Conservation (phyloP, 2,888 invertebrate genomes). For the Heteromyza rotundicornis region DNA sequence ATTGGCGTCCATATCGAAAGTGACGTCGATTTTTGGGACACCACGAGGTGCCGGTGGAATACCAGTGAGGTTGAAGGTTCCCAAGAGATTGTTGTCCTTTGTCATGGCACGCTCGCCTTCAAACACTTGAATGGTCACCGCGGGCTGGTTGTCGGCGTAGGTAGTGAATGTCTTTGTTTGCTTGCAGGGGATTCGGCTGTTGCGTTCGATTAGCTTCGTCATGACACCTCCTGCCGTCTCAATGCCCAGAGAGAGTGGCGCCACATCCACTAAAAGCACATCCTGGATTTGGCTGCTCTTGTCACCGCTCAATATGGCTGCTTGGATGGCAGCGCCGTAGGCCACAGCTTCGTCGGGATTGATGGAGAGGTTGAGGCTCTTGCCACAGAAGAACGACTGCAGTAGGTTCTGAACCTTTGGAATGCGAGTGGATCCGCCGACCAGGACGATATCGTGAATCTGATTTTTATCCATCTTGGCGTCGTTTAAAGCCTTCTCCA, state of each 20-base stretch:
- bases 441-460: slow-evolving; percentile 81
- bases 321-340: slow-evolving; percentile 77
- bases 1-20: slow-evolving; percentile 84
- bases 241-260: slow-evolving; percentile 74
- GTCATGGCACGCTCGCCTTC: slow-evolving; percentile 88
- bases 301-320: slow-evolving; percentile 73
- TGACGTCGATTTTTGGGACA: slow-evolving; percentile 84
- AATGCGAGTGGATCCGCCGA: slow-evolving; percentile 81
- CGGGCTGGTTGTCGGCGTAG: slow-evolving; percentile 80
- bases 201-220: slow-evolving; percentile 77
- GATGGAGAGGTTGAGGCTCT: slow-evolving; percentile 74
- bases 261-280: slow-evolving; percentile 72
- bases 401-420: slow-evolving; percentile 78
- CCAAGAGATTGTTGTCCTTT: slow-evolving; percentile 90
- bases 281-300: slow-evolving; percentile 77
- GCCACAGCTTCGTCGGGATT: slow-evolving; percentile 84
- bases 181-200: slow-evolving; percentile 74
- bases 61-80: slow-evolving; percentile 93
- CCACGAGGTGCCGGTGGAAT: slow-evolving; percentile 91
- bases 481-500: slow-evolving; percentile 78
- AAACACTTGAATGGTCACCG: slow-evolving; percentile 75
- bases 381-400: slow-evolving; percentile 77
- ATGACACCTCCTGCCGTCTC: slow-evolving; percentile 84
- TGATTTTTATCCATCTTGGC: slow-evolving; percentile 78
- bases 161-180: slow-evolving; percentile 79